Conservation (phyloP, 2,113 vertebrate species). For the Periophthalmus modestus region DNA sequence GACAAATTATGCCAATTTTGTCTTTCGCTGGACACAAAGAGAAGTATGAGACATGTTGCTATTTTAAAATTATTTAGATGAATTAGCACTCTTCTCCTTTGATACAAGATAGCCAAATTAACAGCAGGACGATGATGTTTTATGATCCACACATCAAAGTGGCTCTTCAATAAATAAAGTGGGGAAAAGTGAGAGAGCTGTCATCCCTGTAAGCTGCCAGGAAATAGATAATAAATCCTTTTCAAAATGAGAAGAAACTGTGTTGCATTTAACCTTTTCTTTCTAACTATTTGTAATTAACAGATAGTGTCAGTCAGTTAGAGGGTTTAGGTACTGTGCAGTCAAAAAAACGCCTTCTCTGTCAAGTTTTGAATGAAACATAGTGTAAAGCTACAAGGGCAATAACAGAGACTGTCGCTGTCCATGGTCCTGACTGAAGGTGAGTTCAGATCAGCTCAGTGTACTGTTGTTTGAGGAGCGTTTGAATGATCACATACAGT, state of each 20-base stretch:
- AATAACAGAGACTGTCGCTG: too few species aligned
- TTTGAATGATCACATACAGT: too few species aligned
- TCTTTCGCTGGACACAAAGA: slow-evolving; percentile 22
- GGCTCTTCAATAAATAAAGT: not conserved
- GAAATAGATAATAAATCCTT: slow-evolving; percentile 16
- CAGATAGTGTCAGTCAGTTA: not conserved
- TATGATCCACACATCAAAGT: slow-evolving; percentile 44
- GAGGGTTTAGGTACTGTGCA: not conserved
- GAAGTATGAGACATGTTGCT: slow-evolving; percentile 15
- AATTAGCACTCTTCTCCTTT: slow-evolving; percentile 13
- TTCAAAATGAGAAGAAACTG: slow-evolving; percentile 8
- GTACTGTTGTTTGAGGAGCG: too few species aligned
- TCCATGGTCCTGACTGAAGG: too few species aligned
- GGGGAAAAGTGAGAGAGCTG: slow-evolving; percentile 12
- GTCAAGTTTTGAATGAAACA: not conserved
- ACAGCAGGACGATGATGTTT: slow-evolving; percentile 30
- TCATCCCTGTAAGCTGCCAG: slow-evolving; percentile 6
- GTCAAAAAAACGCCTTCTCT: not conserved
- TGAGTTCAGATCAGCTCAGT: too few species aligned
- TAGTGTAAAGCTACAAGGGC: too few species aligned
- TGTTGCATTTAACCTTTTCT: slow-evolving; percentile 4
- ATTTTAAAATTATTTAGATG: slow-evolving; percentile 22
- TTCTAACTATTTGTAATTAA: not conserved
- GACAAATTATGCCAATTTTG: slow-evolving; percentile 22
- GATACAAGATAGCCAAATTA: slow-evolving; percentile 18